These are phyloP conservation scores for Pedetes capensis DNA, from an alignment of 2,113 vertebrate species.

Conservation along the genomic window DNA sequence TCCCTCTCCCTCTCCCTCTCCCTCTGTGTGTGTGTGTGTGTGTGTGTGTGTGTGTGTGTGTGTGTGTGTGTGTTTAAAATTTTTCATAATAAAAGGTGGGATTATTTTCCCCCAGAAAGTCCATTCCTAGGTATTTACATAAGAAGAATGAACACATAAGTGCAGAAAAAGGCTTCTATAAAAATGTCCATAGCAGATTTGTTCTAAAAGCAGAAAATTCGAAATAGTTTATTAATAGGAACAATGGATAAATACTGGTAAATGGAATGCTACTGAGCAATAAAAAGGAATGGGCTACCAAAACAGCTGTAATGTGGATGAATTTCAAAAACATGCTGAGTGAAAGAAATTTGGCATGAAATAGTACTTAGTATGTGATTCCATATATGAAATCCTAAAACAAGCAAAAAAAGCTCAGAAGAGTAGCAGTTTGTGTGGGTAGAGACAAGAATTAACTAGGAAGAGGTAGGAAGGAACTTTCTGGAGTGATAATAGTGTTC, in stretches of 20 bases:
- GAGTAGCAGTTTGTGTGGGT: too few species aligned
- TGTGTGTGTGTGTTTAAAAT: neutral
- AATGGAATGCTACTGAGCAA: neutral
- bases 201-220: neutral
- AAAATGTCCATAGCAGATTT: neutral
- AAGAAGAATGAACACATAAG: neutral
- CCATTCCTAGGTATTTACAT: neutral
- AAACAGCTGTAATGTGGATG: too few species aligned
- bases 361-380: neutral
- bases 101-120: neutral
- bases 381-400: neutral
- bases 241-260: neutral
- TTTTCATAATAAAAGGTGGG: neutral
- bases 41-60: neutral
- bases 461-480: neutral
- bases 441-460: neutral
- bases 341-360: neutral
- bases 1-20: too few species aligned
- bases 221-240: neutral
- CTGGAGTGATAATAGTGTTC: neutral
- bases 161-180: neutral
- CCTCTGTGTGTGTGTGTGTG: neutral
- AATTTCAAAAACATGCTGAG: neutral
- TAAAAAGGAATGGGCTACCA: neutral
- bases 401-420: neutral